Evolutionary conservation across 2,113 vertebrate genomes (phyloP).

Genomic region (Elanus axillaris): DNA sequence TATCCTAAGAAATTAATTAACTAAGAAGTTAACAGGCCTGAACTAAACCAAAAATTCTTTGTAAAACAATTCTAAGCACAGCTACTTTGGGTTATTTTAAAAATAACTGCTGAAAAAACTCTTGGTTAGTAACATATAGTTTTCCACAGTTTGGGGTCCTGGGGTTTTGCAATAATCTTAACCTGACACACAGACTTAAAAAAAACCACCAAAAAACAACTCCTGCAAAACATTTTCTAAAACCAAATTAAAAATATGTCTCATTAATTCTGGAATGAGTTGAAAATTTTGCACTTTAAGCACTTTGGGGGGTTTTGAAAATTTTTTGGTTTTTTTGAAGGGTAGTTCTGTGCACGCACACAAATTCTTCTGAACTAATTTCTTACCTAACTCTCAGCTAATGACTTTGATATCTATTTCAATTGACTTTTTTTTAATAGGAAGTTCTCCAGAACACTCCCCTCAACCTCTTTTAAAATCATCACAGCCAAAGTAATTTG

Average conservation of each 20-base stretch:
- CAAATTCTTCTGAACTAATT: not conserved
- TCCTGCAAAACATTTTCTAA: not conserved
- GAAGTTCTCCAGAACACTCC: not conserved
- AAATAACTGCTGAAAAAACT: not conserved
- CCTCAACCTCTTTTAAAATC: not conserved
- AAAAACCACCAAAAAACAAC: not conserved
- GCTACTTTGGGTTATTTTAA: not conserved
- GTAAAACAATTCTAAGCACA: not conserved
- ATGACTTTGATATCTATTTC: not conserved
- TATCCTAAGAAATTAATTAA: not conserved
- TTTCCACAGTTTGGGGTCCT: not conserved
- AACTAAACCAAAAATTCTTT: not conserved
- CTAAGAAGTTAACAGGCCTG: not conserved
- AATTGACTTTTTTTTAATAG: not conserved
- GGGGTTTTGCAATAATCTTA: not conserved
- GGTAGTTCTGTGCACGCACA: not conserved
- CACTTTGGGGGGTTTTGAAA: fast-evolving
- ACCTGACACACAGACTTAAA: not conserved
- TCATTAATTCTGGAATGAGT: not conserved
- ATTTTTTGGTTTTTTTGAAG: not conserved
- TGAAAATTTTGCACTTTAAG: not conserved
- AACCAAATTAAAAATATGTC: not conserved
- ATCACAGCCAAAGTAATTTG: not conserved
- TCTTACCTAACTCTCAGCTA: not conserved
- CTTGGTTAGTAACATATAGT: not conserved